Evolutionary conservation across 2,888 invertebrate species (phyloP), one percentile per base, ranked within the genome.

Genomic region (Eilema depressum): DNA sequence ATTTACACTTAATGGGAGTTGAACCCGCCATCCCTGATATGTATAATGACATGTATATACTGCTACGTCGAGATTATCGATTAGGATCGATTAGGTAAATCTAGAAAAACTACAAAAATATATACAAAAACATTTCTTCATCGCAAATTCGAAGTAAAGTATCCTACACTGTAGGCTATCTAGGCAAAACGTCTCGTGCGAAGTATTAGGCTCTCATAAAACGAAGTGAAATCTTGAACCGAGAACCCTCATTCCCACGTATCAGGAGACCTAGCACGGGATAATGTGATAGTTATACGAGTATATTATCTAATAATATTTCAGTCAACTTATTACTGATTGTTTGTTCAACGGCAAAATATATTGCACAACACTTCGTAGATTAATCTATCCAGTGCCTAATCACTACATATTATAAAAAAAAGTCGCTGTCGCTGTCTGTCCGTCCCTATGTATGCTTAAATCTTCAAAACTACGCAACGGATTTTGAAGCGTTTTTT

Each of bases 191-290:
- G n/a, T 33, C 53, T 62, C 10, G 33, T 70, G 78, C 79, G 73
- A 82, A 83, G 85, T 85, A 85, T 86, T 85, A 76, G 70, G 71
- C 69, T 74, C 66, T 81, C 81, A 80, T 87, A 87, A 89, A 87
- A 83, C 77, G 79, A 75, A 84, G 82, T 80, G 76, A 79, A 79
- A 84, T 77, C 81, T 80, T 75, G 68, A 75, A 75, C 75, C 78
- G 72, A 77, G 80, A 53, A 14, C 28, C 57, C 73, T 79, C 71
- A 73, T 80, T 77, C 70, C 25, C 68, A 56, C 61, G 61, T 61
- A 61, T 61, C 30, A 4, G 33, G 0, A 10, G 20, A 61, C 61
- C 61, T 33, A 68, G 63, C 63, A 57, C 25, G 37, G n/a, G 37
- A 20, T 63, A 53, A 14, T 30, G 20, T 20, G 28, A 62, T 14